These are phyloP conservation scores for Scomber colias DNA, from an alignment of 2,113 vertebrate genomes.

Conservation along the genomic window DNA sequence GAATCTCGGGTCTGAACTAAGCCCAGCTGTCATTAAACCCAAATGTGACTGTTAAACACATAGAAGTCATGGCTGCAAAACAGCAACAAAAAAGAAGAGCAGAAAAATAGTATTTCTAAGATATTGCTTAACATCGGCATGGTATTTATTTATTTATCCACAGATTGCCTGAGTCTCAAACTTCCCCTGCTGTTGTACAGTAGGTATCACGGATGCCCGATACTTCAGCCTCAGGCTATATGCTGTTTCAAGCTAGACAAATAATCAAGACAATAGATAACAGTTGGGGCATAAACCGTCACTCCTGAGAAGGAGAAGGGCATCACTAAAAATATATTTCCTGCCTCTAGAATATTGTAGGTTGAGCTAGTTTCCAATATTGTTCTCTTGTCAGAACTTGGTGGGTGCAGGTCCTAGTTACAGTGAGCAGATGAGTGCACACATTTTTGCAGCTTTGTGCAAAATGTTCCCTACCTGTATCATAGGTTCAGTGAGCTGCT, in stretches of 20 bases:
- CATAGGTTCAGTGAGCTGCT: conserved; percentile 94
- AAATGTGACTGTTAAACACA: no score
- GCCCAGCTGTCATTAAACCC: no score
- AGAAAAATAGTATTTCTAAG: neutral
- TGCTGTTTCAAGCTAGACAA: conserved; percentile 29
- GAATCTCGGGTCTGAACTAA: no score
- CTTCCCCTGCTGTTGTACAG: conserved; percentile 32
- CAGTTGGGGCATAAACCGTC: conserved; percentile 23
- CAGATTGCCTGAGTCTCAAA: conserved; percentile 12
- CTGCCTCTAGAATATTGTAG: conserved; percentile 14
- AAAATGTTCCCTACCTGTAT: conserved; percentile 89
- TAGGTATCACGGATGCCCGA: conserved; percentile 15
- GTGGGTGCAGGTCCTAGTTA: neutral
- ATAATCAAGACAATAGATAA: conserved; percentile 44
- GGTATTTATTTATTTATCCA: conserved; percentile 7
- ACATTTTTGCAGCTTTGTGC: neutral
- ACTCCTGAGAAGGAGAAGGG: conserved; percentile 27
- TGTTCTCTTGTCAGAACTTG: neutral
- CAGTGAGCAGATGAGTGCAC: neutral
- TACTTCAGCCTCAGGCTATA: conserved; percentile 25
- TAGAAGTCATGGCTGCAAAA: neutral
- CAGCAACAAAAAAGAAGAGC: neutral
- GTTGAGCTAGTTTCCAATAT: neutral
- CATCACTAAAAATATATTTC: conserved; percentile 27
- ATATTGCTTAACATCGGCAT: neutral